Conservation (phyloP, 2,888 invertebrate species). For the Meganola albula region DNA sequence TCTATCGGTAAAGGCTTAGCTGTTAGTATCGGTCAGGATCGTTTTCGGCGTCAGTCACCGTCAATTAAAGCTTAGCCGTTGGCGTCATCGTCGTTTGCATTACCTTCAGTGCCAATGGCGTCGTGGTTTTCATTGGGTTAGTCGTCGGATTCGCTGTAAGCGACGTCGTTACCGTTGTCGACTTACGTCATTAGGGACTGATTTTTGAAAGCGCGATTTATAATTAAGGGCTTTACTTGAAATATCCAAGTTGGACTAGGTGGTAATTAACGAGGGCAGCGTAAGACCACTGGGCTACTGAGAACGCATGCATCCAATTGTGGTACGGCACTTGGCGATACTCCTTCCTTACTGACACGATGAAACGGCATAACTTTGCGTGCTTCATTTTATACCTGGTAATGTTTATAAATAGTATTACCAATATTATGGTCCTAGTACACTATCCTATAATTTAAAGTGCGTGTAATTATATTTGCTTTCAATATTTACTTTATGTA, state of each 20-base stretch:
- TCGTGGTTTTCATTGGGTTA: too few relatives aligned
- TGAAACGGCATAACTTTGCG: slow-evolving; percentile 81
- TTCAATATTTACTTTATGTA: neutral
- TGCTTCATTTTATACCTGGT: slow-evolving; percentile 80
- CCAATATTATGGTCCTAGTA: neutral
- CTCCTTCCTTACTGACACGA: slow-evolving; percentile 86
- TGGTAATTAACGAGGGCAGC: slow-evolving; percentile 80
- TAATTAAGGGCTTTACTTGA: too few relatives aligned
- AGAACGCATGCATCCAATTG: slow-evolving; percentile 92
- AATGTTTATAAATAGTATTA: slow-evolving; percentile 1
- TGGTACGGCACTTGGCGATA: slow-evolving; percentile 90
- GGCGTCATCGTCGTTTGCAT: too few relatives aligned
- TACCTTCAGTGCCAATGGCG: too few relatives aligned
- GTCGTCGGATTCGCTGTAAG: too few relatives aligned
- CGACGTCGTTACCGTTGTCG: too few relatives aligned
- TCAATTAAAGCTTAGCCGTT: too few relatives aligned
- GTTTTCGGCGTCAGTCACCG: too few relatives aligned
- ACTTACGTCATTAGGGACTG: too few relatives aligned
- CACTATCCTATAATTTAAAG: neutral
- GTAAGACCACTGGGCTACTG: slow-evolving; percentile 89
- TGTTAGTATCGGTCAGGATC: too few relatives aligned
- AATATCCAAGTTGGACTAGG: slow-evolving; percentile 77
- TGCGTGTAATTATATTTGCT: neutral
- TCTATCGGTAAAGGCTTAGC: too few relatives aligned
- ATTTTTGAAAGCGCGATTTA: too few relatives aligned